Percentiles rank a stretch among this genome's conserved stretches.
phyloP scores from a whole-genome alignment of 2,113 vertebrate genomes.

The Equus przewalskii region DNA sequence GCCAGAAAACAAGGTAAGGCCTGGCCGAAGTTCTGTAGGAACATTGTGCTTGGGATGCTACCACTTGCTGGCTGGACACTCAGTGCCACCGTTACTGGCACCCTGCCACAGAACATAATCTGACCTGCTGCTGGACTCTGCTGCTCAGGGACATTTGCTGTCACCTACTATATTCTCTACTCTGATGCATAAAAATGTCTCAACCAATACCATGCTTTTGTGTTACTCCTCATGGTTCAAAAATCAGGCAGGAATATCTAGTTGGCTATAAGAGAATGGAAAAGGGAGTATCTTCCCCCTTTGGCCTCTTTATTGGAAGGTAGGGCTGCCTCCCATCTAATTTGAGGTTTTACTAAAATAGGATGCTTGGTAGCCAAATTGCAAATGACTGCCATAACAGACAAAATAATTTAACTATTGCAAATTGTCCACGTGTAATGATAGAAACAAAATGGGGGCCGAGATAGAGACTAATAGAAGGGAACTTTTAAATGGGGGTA shows the following conservation, averaged over 20 bases:
- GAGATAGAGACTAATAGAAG: not conserved
- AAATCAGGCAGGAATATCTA: not conserved
- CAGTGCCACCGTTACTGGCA: not conserved
- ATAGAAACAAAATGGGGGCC: not conserved
- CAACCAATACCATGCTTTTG: not conserved
- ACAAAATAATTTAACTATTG: conserved; percentile 13
- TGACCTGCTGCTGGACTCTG: not conserved
- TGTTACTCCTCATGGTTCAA: not conserved
- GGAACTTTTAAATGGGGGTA: not conserved
- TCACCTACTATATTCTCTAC: not conserved
- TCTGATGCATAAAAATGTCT: not conserved
- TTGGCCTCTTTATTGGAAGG: conserved; percentile 1
- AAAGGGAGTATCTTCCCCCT: not conserved
- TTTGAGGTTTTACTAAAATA: conserved; percentile 10
- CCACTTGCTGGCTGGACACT: not conserved
- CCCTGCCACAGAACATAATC: not conserved
- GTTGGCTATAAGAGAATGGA: not conserved
- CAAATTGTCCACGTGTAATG: not conserved
- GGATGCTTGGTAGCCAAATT: not conserved
- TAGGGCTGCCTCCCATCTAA: not conserved
- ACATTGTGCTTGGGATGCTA: not conserved
- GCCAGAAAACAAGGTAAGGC: not conserved
- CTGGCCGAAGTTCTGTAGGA: not conserved
- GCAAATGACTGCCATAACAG: not conserved
- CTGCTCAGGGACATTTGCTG: not conserved